Conservation (phyloP, 2,797 vertebrate species). For the Gymnopithys bicolor region DNA sequence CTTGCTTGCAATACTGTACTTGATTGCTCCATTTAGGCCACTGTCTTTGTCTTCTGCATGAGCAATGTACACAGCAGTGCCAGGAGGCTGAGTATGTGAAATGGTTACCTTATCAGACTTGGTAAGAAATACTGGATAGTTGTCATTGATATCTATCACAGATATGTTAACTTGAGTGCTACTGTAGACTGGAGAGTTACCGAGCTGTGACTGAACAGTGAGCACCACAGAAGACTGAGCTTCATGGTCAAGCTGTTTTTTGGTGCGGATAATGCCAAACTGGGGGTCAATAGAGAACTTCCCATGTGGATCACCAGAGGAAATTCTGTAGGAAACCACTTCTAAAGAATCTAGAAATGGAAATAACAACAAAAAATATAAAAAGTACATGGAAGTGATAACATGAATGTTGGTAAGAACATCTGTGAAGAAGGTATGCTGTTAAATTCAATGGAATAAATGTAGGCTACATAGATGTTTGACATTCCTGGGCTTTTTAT, state of each 20-base stretch:
- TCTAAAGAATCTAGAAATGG: constrained; percentile 80
- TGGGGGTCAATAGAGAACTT: constrained; percentile 84
- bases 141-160: constrained; percentile 89
- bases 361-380: background rate
- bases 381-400: background rate
- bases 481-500: background rate
- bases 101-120: constrained; percentile 77
- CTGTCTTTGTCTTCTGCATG: constrained; percentile 89
- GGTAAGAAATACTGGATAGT: constrained; percentile 81
- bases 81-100: constrained; percentile 78
- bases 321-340: constrained; percentile 85
- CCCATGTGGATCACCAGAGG: constrained; percentile 85
- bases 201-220: constrained; percentile 83
- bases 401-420: background rate
- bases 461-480: background rate
- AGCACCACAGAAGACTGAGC: constrained; percentile 80
- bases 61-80: constrained; percentile 87
- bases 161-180: constrained; percentile 88
- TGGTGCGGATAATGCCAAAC: constrained; percentile 85
- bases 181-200: constrained; percentile 78
- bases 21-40: constrained; percentile 83
- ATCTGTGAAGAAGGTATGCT: background rate
- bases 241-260: constrained; percentile 86
- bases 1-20: constrained; percentile 76
- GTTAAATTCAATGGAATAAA: background rate